Evolutionary conservation across 2,888 invertebrate genomes (phyloP), one percentile per base, ranked within the genome.

Genomic region (Drosophila pseudotalamancana): DNA sequence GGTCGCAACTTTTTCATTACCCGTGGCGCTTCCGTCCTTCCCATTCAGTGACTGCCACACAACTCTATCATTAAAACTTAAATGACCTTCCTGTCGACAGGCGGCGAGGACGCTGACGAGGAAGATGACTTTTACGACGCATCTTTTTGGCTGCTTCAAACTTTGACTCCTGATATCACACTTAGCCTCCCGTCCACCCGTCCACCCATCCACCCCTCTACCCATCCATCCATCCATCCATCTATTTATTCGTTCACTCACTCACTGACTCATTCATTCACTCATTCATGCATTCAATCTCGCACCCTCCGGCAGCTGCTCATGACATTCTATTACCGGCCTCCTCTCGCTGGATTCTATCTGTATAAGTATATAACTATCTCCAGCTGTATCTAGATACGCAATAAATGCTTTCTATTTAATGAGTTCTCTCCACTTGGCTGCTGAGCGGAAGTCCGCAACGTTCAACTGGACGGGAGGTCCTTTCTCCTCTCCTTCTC

Each of bases 351-450:
- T 23, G 43, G 53, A 59, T 54, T 67, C 35, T 73, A 68, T 77
- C 81, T 61, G 46, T 34, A 42, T 42, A 16, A 43, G 6, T 48
- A 23, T 21, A 19, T 53, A 67, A 56, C 48, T 79, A 74, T 67
- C 67, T 77, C 27, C 40, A 63, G 54, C 63, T 64, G 74, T 82
- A 79, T 83, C 77, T 63, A 64, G 84, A 74, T 83, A 77, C 77
- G 87, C 80, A 87, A 72, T 88, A 84, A 87, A 84, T 84, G 85
- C 87, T 84, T 84, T 84, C 84, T 88, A 84, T 81, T 88, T 84
- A 88, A 84, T 84, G 84, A 84, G 84, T 78, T 80, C 68, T 54
- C 63, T 45, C 45, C 51, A 23, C 37, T 40, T 11, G 39, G 37
- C 50, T 64, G 55, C 39, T 63, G 40, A 31, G 55, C 55, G 72